A percentile compares a stretch with the other conserved stretches of the same genome.
Conservation (phyloP, 2,113 vertebrate species). For the Aptenodytes patagonicus region DNA sequence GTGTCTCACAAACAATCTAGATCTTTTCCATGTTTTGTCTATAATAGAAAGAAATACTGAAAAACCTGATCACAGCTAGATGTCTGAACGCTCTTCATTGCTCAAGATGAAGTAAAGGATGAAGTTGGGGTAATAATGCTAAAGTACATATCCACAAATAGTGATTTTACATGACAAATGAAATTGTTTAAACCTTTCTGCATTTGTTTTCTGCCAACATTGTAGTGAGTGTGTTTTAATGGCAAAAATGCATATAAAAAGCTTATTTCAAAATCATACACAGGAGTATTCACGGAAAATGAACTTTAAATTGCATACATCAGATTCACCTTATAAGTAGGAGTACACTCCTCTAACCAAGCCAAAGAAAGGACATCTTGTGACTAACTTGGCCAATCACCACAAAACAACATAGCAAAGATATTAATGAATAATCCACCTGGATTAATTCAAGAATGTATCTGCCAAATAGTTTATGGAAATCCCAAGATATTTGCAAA, state of each 20-base stretch:
- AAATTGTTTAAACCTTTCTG: background rate
- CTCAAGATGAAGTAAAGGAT: background rate
- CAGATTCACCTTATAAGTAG: background rate
- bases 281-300: background rate
- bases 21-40: background rate
- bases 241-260: background rate
- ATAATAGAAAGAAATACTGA: background rate
- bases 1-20: background rate
- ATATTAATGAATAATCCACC: background rate
- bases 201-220: background rate
- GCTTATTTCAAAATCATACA: background rate
- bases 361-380: background rate
- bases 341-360: background rate
- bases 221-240: background rate
- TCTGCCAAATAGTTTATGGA: background rate
- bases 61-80: background rate
- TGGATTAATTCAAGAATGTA: background rate
- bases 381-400: background rate
- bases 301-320: background rate
- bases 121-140: background rate
- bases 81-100: background rate
- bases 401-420: background rate
- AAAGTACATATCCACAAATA: background rate
- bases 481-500: background rate
- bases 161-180: background rate